These are phyloP conservation scores for Cantharis rustica DNA, from an alignment of 2,888 invertebrate genomes.

Conservation along the genomic window DNA sequence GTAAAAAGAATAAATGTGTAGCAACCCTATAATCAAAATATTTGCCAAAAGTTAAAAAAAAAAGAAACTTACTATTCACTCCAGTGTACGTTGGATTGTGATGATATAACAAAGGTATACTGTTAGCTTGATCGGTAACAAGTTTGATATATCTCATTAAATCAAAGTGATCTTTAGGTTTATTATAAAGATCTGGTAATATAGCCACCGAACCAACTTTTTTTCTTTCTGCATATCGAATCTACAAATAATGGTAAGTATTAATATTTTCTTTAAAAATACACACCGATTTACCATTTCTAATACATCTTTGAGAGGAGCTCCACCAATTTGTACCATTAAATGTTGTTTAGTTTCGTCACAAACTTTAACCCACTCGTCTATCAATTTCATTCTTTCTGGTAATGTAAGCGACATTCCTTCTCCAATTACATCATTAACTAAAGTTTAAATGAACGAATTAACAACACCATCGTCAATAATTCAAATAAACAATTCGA, in stretches of 20 bases:
- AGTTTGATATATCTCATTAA: slow-evolving; percentile 67
- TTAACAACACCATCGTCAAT: not conserved
- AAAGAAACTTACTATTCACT: slow-evolving; percentile 65
- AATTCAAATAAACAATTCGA: no score
- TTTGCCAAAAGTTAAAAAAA: not conserved
- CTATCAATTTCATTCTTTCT: slow-evolving; percentile 40
- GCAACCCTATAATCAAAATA: no score
- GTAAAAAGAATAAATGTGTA: no score
- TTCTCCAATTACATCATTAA: slow-evolving; percentile 44
- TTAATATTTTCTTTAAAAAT: not conserved
- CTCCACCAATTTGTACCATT: slow-evolving; percentile 46
- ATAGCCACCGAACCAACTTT: slow-evolving; percentile 70
- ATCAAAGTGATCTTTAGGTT: slow-evolving; percentile 63
- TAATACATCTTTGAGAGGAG: slow-evolving; percentile 42
- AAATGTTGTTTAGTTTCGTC: slow-evolving; percentile 38
- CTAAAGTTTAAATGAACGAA: slow-evolving; percentile 27
- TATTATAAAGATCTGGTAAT: slow-evolving; percentile 76
- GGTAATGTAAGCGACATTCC: slow-evolving; percentile 41
- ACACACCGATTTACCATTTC: slow-evolving; percentile 38
- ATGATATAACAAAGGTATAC: slow-evolving; percentile 77
- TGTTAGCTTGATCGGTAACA: slow-evolving; percentile 71
- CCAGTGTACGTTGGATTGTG: slow-evolving; percentile 74
- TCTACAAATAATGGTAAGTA: slow-evolving; percentile 54
- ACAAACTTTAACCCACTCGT: slow-evolving; percentile 41
- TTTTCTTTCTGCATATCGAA: slow-evolving; percentile 65